These are phyloP conservation scores for Lobophora halterata DNA, from an alignment of 2,888 invertebrate genomes.

Conservation along the genomic window DNA sequence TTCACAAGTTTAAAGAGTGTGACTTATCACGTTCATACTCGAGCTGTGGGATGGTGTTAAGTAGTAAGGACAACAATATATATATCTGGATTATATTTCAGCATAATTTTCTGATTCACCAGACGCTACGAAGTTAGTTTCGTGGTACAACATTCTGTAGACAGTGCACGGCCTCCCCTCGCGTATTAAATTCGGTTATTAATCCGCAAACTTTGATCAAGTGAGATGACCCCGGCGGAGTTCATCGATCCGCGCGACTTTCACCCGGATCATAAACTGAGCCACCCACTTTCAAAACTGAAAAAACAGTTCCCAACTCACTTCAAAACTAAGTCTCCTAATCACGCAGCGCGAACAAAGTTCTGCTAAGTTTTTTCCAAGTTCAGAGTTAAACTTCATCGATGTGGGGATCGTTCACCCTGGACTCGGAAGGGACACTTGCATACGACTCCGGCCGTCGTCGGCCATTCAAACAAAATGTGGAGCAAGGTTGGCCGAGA, in stretches of 20 bases:
- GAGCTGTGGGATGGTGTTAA: neutral
- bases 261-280: constrained; percentile 80
- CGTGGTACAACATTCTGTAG: constrained; percentile 33
- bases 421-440: constrained; percentile 70
- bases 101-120: no score
- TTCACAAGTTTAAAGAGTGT: constrained; percentile 21
- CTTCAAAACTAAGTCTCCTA: constrained; percentile 80
- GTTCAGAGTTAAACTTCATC: constrained; percentile 75
- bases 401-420: constrained; percentile 79
- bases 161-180: constrained; percentile 57
- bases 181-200: constrained; percentile 76
- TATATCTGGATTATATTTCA: no score
- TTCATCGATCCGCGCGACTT: constrained; percentile 78
- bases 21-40: constrained; percentile 9
- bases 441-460: constrained; percentile 67
- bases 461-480: constrained; percentile 75
- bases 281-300: constrained; percentile 80
- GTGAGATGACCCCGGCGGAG: constrained; percentile 68
- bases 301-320: constrained; percentile 76
- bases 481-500: constrained; percentile 77
- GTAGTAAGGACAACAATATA: neutral
- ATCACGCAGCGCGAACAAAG: constrained; percentile 77
- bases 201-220: constrained; percentile 75
- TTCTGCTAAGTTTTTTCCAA: constrained; percentile 76
- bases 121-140: constrained; percentile 15